These are phyloP conservation scores for Lepidothrix coronata DNA, from an alignment of 2,113 vertebrate genomes.

Conservation along the genomic window DNA sequence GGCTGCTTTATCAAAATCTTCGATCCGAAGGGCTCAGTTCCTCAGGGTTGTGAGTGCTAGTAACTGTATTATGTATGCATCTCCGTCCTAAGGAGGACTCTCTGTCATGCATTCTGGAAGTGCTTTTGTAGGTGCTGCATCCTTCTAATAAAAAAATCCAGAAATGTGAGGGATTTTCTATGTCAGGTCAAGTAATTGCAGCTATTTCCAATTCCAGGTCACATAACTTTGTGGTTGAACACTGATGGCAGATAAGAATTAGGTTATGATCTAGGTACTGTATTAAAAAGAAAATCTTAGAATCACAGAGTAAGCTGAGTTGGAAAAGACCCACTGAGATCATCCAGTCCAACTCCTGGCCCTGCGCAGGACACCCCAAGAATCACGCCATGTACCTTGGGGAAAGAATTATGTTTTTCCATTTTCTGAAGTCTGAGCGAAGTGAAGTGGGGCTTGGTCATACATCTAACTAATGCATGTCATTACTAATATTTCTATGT, in stretches of 20 bases:
- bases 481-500: background rate
- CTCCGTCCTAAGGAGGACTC: background rate
- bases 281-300: background rate
- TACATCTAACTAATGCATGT: background rate
- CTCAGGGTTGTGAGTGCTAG: background rate
- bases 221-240: background rate
- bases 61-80: accelerated
- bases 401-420: background rate
- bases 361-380: background rate
- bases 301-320: background rate
- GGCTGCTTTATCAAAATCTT: background rate
- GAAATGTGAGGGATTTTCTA: background rate
- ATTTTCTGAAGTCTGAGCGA: background rate
- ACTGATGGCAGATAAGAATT: background rate
- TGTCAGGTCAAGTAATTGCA: background rate
- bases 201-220: background rate
- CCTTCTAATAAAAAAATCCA: background rate
- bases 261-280: background rate
- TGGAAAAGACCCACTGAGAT: background rate
- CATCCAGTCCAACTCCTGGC: accelerated
- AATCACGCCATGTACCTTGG: background rate
- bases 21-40: accelerated
- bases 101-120: background rate
- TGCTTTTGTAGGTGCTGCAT: background rate
- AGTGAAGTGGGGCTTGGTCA: background rate